Evolutionary conservation across 2,113 vertebrate species (phyloP), one percentile per base, ranked within the genome.

Genomic region (Phodopus roborovskii): DNA sequence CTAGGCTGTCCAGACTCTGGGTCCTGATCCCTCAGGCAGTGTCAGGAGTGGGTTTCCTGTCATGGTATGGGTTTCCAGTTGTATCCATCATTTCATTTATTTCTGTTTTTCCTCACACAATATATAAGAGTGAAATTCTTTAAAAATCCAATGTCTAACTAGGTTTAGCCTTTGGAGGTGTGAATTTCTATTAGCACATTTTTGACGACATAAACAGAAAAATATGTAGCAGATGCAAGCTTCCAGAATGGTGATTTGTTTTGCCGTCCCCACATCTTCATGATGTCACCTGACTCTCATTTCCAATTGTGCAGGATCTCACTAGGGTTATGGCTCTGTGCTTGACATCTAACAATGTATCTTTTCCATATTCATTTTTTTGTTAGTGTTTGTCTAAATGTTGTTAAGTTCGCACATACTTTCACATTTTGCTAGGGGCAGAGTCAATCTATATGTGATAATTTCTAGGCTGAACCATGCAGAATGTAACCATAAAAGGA

Each of bases 401-500:
- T 48, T 91, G 42, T 53, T 53, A 50, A 88, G 92, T 97, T 93
- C 95, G 39, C 73, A 90, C 83, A 91, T 96, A 84, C 39, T 94
- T 90, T 97, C 82, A 77, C 53, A 89, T 50, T 58, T 77, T 97
- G 1, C 83, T 96, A 95, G 75, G 96, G 93, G 64, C 90, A 74
- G 11, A 91, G 94, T 89, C 96, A 97, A 97, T 97, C 91, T 96
- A 1, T 22, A 92, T 85, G n/a, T n/a, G 82, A 93, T 97, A 98
- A 97, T 90, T 97, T 98, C 84, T 82, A 98, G 96, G 96, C 94
- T 95, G 92, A 97, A 97, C 91, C 73, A 77, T 53, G 88, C 60
- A 94, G 95, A 98, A 96, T 97, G 89, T 95, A 97, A 98, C 97
- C 98, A 95, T 96, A 96, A 97, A 97, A 97, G 85, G 74, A 94